A percentile compares a stretch with the other conserved stretches of the same genome.
These are phyloP conservation scores for Ormyrus pomaceus DNA, from an alignment of 2,888 invertebrate genomes.

Conservation along the genomic window DNA sequence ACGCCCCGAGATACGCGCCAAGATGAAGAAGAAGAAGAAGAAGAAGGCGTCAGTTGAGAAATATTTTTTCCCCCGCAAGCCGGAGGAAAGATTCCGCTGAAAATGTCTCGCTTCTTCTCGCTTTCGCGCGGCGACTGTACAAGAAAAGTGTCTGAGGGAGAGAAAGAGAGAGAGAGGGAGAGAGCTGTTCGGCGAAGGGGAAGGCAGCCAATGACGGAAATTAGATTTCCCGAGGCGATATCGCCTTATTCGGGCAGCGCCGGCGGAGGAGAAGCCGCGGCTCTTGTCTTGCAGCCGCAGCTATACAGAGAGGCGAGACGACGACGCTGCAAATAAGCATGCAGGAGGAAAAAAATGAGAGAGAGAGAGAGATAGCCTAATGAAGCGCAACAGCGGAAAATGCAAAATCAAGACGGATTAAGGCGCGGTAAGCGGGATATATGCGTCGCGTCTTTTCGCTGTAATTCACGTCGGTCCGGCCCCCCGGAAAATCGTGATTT, in stretches of 20 bases:
- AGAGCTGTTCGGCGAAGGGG: not conserved
- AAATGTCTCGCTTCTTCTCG: not conserved
- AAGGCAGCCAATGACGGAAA: conserved; percentile 39
- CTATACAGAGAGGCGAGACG: too few species aligned
- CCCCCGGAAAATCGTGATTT: too few species aligned
- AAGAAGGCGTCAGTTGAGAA: not conserved
- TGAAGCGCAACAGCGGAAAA: too few species aligned
- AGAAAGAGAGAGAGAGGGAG: not conserved
- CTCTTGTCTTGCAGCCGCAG: not conserved
- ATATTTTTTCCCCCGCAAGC: not conserved
- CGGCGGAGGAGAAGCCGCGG: too few species aligned
- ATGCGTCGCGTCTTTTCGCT: too few species aligned
- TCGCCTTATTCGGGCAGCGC: not conserved
- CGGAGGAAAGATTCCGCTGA: not conserved
- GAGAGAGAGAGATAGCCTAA: not conserved
- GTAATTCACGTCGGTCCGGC: too few species aligned
- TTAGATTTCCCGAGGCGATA: conserved; percentile 50
- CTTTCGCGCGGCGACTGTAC: not conserved
- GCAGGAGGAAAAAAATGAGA: not conserved
- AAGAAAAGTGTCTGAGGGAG: too few species aligned
- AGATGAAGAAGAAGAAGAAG: too few species aligned
- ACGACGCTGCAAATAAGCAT: too few species aligned
- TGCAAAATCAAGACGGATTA: too few species aligned
- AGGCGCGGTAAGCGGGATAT: too few species aligned
- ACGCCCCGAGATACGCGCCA: not conserved